Base-by-base conservation (phyloP, 2,113 vertebrate species). In the Casuarius casuarius region DNA sequence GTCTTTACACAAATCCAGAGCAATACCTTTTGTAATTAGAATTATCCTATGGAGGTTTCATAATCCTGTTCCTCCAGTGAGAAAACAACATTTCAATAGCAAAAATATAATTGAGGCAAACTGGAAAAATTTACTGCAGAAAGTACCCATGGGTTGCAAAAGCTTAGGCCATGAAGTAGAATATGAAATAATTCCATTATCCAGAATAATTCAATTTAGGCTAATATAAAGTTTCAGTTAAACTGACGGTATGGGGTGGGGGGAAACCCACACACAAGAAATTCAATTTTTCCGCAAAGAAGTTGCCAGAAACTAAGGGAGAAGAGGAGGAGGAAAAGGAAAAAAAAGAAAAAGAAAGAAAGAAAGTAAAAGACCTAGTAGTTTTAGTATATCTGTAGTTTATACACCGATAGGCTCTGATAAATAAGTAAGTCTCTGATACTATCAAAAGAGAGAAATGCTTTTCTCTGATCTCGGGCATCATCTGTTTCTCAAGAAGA, bases 371-470 rank as follows among this genome's bases (percentile, higher is more conserved):
- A 62, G 2, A 1, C 9, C 6, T 44, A 29, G 2, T 7, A 19
- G 7, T 62, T 58, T n/a, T 51, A 13, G 46, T 31, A 26, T 31
- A 89, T 5, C 9, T 83, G 7, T 19, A 77, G 9, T 46, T 46
- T 44, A 44, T 44, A 44, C 44, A 11, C 44, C 14, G 5, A 11
- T 44, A 11, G 10, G 44, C 44, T 44, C 38, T 38, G 38, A 38
- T 38, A 38, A 38, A 38, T 38, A 38, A 38, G 38, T 38, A 38
- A 38, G 8, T 38, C 38, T 44, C 44, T 33, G 22, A 33, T 10
- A 42, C 1, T 35, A 22, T 4, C 12, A 29, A 70, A 71, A 15
- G 22, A 33, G 44, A 52, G 49, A 22, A 1, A 0, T 4, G 3
- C 9, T 33, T 48, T 38, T 17, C 20, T 1, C 2, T 44, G 12